phyloP scores from a whole-genome alignment of 2,113 vertebrate species.

The Misgurnus anguillicaudatus region DNA sequence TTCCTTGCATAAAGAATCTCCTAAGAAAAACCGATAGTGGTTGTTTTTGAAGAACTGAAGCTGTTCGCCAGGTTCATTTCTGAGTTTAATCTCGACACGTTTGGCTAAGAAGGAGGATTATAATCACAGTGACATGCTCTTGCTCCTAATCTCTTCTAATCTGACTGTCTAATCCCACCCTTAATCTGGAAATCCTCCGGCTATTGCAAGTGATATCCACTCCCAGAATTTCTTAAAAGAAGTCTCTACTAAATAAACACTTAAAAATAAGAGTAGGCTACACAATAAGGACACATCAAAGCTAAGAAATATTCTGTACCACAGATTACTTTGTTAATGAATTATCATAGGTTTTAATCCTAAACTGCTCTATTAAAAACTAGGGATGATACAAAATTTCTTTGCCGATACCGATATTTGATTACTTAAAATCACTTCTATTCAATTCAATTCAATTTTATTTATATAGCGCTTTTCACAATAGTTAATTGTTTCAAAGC shows the following conservation, averaged over 20 bases:
- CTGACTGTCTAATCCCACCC: conserved; percentile 45
- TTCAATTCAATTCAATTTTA: too few relatives aligned
- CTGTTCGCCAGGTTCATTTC: conserved; percentile 10
- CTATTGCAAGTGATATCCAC: conserved; percentile 42
- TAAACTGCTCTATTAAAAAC: conserved; percentile 10
- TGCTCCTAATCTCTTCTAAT: conserved; percentile 53
- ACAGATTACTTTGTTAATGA: conserved; percentile 20
- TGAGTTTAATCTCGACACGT: conserved; percentile 51
- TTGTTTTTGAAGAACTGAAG: conserved; percentile 29
- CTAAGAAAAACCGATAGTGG: not conserved
- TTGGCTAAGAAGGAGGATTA: conserved; percentile 44
- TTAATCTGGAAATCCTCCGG: conserved; percentile 56
- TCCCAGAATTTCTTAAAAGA: conserved; percentile 18
- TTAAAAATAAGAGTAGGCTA: conserved; percentile 1
- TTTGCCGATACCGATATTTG: too few relatives aligned
- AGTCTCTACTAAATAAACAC: conserved; percentile 5
- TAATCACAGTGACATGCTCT: conserved; percentile 52
- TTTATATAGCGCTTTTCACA: too few relatives aligned
- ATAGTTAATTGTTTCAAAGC: too few relatives aligned
- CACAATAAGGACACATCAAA: conserved; percentile 23
- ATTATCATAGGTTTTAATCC: conserved; percentile 23
- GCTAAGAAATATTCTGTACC: conserved; percentile 8
- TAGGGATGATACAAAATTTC: too few relatives aligned
- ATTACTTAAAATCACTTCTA: too few relatives aligned
- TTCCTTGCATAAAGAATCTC: not conserved